Percentiles rank a stretch among this genome's conserved stretches.
These are phyloP conservation scores for Eriosoma lanigerum DNA, from an alignment of 1,140 invertebrate species.

Conservation along the genomic window DNA sequence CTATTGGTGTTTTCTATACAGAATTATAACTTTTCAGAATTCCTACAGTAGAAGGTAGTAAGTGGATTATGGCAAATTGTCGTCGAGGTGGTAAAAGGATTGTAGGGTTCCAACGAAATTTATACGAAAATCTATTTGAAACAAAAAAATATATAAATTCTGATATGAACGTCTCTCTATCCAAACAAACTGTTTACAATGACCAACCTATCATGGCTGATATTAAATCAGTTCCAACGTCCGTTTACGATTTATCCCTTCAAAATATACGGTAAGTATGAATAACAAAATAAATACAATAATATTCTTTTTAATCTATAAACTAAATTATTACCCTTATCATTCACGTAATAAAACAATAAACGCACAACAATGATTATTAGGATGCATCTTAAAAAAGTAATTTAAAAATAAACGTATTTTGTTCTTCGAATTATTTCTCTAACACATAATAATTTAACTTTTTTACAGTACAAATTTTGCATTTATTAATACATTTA, in stretches of 20 bases:
- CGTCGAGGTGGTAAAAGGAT: background rate
- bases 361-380: too few relatives aligned
- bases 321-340: too few relatives aligned
- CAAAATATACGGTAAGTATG: background rate
- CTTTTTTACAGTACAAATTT: too few relatives aligned
- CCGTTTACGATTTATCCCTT: background rate
- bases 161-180: background rate
- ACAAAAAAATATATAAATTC: background rate
- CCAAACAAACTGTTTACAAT: background rate
- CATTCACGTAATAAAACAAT: too few relatives aligned
- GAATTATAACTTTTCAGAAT: conserved; percentile 12
- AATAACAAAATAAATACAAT: background rate
- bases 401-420: too few relatives aligned
- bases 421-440: too few relatives aligned
- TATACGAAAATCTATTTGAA: conserved; percentile 7
- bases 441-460: too few relatives aligned
- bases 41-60: background rate
- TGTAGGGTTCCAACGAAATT: background rate
- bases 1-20: too few relatives aligned
- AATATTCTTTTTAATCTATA: too few relatives aligned
- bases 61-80: conserved; percentile 42
- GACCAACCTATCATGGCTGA: background rate
- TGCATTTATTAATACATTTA: too few relatives aligned
- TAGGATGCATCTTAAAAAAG: too few relatives aligned
- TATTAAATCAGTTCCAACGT: background rate